Percentiles rank a stretch among this genome's conserved stretches.
Evolutionary conservation across 2,797 vertebrate genomes (phyloP).

Genomic region (Columba guinea): DNA sequence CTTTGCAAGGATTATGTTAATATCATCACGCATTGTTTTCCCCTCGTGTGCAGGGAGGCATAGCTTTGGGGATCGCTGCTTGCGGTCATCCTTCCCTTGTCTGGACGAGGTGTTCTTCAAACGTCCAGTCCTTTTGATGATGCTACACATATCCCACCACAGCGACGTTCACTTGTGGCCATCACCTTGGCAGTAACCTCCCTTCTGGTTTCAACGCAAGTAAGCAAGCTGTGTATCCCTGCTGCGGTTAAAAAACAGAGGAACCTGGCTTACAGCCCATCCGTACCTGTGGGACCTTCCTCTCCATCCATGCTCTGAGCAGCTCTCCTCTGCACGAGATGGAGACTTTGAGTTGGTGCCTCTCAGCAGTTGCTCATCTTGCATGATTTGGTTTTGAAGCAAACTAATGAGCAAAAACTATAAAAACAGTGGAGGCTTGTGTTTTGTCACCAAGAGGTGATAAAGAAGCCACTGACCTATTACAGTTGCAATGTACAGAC

Average conservation of each 20-base stretch:
- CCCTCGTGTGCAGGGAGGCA: neutral
- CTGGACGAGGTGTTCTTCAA: neutral
- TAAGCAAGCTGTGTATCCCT: neutral
- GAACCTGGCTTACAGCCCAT: neutral
- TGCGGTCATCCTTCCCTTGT: neutral
- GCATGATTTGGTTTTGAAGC: neutral
- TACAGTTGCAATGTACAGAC: neutral
- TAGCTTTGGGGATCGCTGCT: neutral
- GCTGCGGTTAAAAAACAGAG: neutral
- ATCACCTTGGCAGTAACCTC: neutral
- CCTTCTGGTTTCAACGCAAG: neutral
- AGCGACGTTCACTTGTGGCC: neutral
- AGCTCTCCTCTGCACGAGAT: neutral
- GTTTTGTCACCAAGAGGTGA: neutral
- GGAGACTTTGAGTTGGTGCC: neutral
- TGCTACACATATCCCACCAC: neutral
- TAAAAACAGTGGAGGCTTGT: neutral
- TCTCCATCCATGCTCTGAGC: neutral
- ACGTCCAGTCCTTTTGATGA: neutral
- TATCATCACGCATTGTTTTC: neutral
- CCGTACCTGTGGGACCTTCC: neutral
- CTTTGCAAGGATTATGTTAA: neutral
- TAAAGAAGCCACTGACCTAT: neutral
- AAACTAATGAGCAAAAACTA: neutral
- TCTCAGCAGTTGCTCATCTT: rapidly evolving